phyloP scores from a whole-genome alignment of 2,888 invertebrate genomes.

The Unio delphinus region DNA sequence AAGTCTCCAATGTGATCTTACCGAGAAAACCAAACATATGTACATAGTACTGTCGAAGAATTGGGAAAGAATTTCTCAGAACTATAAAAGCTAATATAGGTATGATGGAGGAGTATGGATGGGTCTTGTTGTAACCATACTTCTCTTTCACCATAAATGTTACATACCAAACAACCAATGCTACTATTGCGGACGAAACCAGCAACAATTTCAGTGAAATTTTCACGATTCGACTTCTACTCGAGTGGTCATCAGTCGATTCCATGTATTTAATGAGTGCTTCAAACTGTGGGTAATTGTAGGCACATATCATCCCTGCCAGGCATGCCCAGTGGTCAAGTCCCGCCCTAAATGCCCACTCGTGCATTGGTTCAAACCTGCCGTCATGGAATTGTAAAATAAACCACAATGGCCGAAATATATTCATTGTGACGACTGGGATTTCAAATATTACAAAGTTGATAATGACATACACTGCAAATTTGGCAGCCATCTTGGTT shows the following conservation, averaged over 20 bases:
- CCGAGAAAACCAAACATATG: conserved; percentile 54
- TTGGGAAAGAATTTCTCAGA: conserved; percentile 48
- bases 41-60: conserved; percentile 44
- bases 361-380: conserved; percentile 43
- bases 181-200: conserved; percentile 11
- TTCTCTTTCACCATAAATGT: conserved; percentile 43
- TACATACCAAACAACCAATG: conserved; percentile 36
- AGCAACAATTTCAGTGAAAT: conserved; percentile 12
- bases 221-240: conserved; percentile 1
- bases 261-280: conserved; percentile 44
- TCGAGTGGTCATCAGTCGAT: conserved; percentile 18
- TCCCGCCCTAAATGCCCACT: conserved; percentile 55
- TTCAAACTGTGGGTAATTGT: conserved; percentile 61
- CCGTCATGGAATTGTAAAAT: conserved; percentile 45
- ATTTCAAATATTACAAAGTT: conserved; percentile 57
- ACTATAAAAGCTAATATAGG: conserved; percentile 52
- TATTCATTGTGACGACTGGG: conserved; percentile 25
- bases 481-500: conserved; percentile 52
- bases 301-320: conserved; percentile 60
- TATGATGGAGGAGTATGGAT: conserved; percentile 53
- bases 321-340: conserved; percentile 62
- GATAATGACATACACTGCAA: conserved; percentile 39
- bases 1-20: conserved; percentile 62
- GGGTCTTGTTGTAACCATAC: conserved; percentile 44
- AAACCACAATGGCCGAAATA: conserved; percentile 51